A percentile compares a stretch with the other conserved stretches of the same genome.
Evolutionary conservation across 2,113 vertebrate species (phyloP).

Genomic region (Geococcyx californianus): DNA sequence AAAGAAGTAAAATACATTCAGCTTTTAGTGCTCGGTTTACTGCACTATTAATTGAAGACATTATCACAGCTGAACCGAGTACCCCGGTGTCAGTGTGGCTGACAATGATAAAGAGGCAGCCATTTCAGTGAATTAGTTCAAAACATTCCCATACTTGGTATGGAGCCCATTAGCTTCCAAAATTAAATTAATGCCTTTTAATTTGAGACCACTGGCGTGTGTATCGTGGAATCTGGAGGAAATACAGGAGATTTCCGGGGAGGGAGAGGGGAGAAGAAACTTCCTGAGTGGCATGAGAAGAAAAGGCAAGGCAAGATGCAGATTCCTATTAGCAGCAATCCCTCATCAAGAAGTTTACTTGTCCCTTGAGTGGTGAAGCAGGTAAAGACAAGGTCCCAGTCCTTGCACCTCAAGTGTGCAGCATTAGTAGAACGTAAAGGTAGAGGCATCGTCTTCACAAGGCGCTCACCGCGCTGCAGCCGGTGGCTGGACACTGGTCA

Average conservation of each 20-base stretch:
- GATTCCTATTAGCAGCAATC: neutral
- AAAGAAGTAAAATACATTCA: neutral
- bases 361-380: neutral
- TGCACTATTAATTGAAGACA: slow-evolving; percentile 5
- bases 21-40: neutral
- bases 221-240: neutral
- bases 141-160: slow-evolving; percentile 4
- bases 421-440: neutral
- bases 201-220: neutral
- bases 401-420: neutral
- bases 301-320: neutral
- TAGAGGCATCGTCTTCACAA: neutral
- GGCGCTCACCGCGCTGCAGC: neutral
- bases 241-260: neutral
- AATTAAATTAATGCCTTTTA: slow-evolving; percentile 29
- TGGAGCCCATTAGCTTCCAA: neutral
- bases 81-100: neutral
- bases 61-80: slow-evolving; percentile 13
- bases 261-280: neutral
- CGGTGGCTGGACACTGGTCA: neutral
- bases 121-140: neutral
- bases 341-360: neutral
- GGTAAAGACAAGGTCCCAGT: neutral
- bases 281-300: rapidly evolving
- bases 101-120: slow-evolving; percentile 2